These are phyloP conservation scores for Arbacia lixula DNA, from an alignment of 53 echinoderm and acorn worm genomes.

Conservation along the genomic window DNA sequence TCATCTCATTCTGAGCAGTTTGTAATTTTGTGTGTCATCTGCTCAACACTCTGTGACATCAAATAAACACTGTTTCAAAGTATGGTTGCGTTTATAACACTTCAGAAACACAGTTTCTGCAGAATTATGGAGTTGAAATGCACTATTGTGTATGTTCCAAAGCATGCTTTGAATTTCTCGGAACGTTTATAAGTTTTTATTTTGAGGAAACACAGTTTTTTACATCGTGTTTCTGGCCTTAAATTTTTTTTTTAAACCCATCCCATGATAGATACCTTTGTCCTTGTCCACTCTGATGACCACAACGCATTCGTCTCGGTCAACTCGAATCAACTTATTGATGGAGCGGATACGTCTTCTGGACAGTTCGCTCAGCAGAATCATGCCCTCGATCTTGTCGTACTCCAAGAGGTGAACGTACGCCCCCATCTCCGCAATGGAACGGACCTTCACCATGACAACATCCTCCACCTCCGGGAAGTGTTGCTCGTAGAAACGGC, in stretches of 20 bases:
- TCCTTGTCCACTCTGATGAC: constrained; percentile 98
- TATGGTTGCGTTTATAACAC: not conserved
- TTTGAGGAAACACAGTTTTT: no score
- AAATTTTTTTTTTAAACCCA: no score
- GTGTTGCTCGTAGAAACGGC: constrained; percentile 94
- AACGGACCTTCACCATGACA: constrained; percentile 96
- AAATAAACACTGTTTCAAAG: no score
- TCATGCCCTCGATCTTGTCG: constrained; percentile 98
- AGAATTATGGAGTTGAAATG: not conserved
- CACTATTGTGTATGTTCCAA: not conserved
- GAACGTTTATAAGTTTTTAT: no score
- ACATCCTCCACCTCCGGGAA: constrained; percentile 97
- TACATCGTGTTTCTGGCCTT: no score
- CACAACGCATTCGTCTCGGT: constrained; percentile 94
- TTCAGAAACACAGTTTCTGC: not conserved
- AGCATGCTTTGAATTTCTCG: no score
- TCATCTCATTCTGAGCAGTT: no score
- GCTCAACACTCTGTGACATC: no score
- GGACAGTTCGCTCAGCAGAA: constrained; percentile 91
- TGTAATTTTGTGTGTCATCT: no score
- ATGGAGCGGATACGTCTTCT: constrained; percentile 97
- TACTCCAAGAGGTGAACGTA: constrained; percentile 94
- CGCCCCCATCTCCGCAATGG: constrained; percentile 99
- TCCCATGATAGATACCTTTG: constrained; percentile 65
- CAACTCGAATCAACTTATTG: constrained; percentile 97